Evolutionary conservation across 2,888 invertebrate species (phyloP).

Genomic region (Hypselothyrea guttata): DNA sequence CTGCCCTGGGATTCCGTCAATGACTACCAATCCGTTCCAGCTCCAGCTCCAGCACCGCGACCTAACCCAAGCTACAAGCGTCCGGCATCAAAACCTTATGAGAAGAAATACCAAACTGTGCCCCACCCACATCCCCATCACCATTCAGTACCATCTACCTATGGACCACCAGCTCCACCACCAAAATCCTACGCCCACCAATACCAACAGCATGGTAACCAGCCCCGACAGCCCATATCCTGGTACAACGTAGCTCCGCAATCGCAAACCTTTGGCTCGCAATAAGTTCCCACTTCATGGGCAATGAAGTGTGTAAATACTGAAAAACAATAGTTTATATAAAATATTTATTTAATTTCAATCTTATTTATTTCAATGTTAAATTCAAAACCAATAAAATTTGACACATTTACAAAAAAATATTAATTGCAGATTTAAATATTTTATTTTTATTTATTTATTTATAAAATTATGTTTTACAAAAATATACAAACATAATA

Average conservation of each 20-base stretch:
- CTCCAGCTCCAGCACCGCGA: constrained; percentile 1
- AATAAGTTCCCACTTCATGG: background rate
- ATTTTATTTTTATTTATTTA: too few species aligned
- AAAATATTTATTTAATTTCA: background rate
- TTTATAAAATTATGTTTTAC: too few species aligned
- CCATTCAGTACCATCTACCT: background rate
- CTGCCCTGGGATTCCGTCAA: constrained; percentile 55
- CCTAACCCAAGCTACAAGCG: background rate
- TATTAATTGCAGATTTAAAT: too few species aligned
- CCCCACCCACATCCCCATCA: constrained; percentile 3
- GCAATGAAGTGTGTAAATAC: background rate
- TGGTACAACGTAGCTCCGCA: constrained; percentile 35
- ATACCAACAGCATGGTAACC: constrained; percentile 13
- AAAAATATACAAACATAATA: too few species aligned
- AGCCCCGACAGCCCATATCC: constrained; percentile 1
- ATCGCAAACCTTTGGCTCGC: constrained; percentile 16
- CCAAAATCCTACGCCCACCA: constrained; percentile 16
- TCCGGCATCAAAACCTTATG: constrained; percentile 10
- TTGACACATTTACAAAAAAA: too few species aligned
- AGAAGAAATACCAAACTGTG: background rate
- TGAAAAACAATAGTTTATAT: background rate
- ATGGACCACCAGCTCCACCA: constrained; percentile 2
- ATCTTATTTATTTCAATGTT: too few species aligned
- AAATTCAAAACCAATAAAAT: too few species aligned
- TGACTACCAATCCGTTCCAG: background rate